Conservation (phyloP, 2,888 invertebrate species). For the Hypselothyrea guttata region DNA sequence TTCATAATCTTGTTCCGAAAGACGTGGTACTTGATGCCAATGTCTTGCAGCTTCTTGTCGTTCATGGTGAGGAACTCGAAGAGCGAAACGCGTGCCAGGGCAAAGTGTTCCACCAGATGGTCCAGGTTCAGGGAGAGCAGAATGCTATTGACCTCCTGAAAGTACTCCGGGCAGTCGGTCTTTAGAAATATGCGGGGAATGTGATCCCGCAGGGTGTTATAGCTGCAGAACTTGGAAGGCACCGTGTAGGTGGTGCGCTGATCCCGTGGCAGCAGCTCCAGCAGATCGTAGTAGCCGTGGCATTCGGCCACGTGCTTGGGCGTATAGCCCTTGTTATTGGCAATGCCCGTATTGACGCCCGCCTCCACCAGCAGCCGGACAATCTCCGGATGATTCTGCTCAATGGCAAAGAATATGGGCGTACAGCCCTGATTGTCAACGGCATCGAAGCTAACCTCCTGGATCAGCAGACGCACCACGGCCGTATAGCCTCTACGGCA, state of each 20-base stretch:
- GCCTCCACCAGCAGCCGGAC: slow-evolving; percentile 76
- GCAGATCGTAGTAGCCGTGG: slow-evolving; percentile 79
- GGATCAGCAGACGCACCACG: slow-evolving; percentile 70
- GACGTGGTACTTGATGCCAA: slow-evolving; percentile 78
- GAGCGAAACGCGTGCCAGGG: slow-evolving; percentile 70
- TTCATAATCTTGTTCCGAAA: slow-evolving; percentile 78
- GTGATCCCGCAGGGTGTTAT: slow-evolving; percentile 77
- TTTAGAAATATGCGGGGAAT: slow-evolving; percentile 81
- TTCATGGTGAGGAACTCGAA: slow-evolving; percentile 78
- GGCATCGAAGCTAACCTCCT: slow-evolving; percentile 77
- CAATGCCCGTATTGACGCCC: slow-evolving; percentile 69
- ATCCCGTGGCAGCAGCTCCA: slow-evolving; percentile 74
- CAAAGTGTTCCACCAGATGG: slow-evolving; percentile 71
- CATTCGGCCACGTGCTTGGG: slow-evolving; percentile 79
- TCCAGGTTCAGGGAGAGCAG: slow-evolving; percentile 71
- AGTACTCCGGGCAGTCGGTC: slow-evolving; percentile 81
- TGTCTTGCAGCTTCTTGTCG: slow-evolving; percentile 66
- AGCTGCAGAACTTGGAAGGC: slow-evolving; percentile 75
- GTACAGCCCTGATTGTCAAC: slow-evolving; percentile 80
- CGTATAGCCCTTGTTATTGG: slow-evolving; percentile 79
- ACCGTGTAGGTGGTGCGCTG: slow-evolving; percentile 61
- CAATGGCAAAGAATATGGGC: slow-evolving; percentile 81
- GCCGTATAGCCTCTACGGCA: slow-evolving; percentile 74
- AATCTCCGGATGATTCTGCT: slow-evolving; percentile 77
- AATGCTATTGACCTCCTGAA: slow-evolving; percentile 79